Evolutionary conservation across 2,797 vertebrate genomes (phyloP), one percentile per base, ranked within the genome.

Genomic region (Enteromius mattozi): DNA sequence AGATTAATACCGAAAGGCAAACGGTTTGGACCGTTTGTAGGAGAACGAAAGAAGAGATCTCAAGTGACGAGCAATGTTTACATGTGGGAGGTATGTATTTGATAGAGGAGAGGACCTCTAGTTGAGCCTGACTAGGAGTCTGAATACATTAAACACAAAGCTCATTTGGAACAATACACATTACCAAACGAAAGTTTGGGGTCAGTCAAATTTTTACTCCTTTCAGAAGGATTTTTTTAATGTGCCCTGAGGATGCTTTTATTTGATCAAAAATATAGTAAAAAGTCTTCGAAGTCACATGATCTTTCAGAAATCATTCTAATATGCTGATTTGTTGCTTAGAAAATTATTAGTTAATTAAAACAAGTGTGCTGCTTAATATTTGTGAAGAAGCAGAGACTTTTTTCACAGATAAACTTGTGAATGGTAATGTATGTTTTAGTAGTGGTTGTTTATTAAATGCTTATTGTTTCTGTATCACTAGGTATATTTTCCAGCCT

Each of bases 41-140:
- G 97, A 78, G 97, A 98, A 89, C 97, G 96, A 94, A 99, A 98
- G 49, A 98, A 99, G 89, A 94, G 96, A 87, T 98, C 96, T 85
- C 97, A 97, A 94, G 97, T 99, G 90, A 96, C 96, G 84, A 98
- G 96, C 93, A 98, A 98, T 92, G 97, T 98, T 16, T 99, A 97
- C 93, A 97, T 99, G 97, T 99, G 97, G 97, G 97, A 98, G 97
- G 97, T 98, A 94, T 88, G 97, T 85, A 21, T 54, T 81, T 80
- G 61, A 19, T 24, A 35, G 13, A 33, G 12, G 40, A 51, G 63
- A 24, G 8, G 40, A 42, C 40, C 6, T 24, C 10, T 78, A 21
- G 9, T 13, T 63, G 42, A 63, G 17, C 16, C 51, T 68, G 40
- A 40, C 6, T 24, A 78, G 59, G 45, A 63, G 76, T 37, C 49